Conservation (phyloP, 2,113 vertebrate species). For the Lagopus leucura region DNA sequence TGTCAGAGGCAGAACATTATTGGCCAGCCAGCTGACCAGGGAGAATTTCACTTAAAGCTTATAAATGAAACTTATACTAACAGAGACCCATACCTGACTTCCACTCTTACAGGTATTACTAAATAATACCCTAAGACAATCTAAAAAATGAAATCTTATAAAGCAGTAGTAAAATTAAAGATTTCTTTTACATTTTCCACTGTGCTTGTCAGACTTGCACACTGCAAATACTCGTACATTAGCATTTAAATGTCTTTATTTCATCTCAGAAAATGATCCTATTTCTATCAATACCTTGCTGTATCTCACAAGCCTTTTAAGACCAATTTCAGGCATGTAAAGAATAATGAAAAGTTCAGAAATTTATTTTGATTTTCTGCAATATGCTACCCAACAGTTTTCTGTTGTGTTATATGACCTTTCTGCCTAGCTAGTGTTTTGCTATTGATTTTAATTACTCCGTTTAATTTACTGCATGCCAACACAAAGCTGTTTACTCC, state of each 20-base stretch:
- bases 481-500: slow-evolving; percentile 86
- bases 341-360: slow-evolving; percentile 89
- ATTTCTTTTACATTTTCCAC: not conserved
- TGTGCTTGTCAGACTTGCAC: not conserved
- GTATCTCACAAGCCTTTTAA: slow-evolving; percentile 3
- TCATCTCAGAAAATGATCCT: not conserved
- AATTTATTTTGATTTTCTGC: slow-evolving; percentile 84
- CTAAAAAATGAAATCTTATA: not conserved
- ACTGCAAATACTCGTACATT: not conserved
- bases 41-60: not conserved
- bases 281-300: not conserved
- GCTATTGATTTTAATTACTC: slow-evolving; percentile 98
- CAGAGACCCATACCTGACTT: not conserved
- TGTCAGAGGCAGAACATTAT: not conserved
- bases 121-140: not conserved
- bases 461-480: slow-evolving; percentile 87
- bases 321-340: slow-evolving; percentile 67
- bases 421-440: slow-evolving; percentile 89
- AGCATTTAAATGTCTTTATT: slow-evolving; percentile 10
- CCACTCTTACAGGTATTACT: not conserved
- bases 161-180: not conserved
- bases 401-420: slow-evolving; percentile 87
- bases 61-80: not conserved
- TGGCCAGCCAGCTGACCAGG: not conserved
- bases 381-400: slow-evolving; percentile 82